Evolutionary conservation across 2,797 vertebrate genomes (phyloP).

Genomic region (Gobio occitaniae): DNA sequence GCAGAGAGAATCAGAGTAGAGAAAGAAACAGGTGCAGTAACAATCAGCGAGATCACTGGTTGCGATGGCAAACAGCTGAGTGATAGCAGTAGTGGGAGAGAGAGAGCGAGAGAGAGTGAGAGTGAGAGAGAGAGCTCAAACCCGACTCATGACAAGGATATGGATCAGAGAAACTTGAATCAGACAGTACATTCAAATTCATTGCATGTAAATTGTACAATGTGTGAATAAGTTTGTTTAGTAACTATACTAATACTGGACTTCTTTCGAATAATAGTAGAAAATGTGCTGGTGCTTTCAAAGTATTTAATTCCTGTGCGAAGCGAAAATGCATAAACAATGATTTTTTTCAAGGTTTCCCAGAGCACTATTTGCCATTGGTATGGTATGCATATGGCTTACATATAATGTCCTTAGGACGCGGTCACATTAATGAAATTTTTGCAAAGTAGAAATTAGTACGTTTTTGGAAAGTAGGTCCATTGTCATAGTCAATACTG

Average conservation of each 20-base stretch:
- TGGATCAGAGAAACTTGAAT: background rate
- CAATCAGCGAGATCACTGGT: no score
- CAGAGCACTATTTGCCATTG: background rate
- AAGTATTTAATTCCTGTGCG: background rate
- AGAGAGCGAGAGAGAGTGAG: no score
- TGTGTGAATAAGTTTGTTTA: background rate
- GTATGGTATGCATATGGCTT: background rate
- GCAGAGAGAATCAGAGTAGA: no score
- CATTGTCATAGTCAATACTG: background rate
- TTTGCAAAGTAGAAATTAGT: background rate
- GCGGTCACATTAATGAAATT: background rate
- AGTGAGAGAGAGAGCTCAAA: no score
- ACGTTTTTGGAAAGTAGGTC: background rate
- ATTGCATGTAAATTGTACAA: constrained; percentile 35
- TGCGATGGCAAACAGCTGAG: no score
- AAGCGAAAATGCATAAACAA: background rate
- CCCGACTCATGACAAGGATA: no score
- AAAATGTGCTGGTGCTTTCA: constrained; percentile 1
- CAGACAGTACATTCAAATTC: background rate
- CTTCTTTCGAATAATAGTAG: background rate
- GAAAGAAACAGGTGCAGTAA: no score
- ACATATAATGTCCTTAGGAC: background rate
- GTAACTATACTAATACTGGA: background rate
- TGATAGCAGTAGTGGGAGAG: no score
- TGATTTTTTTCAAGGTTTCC: background rate